Base-by-base conservation (phyloP, 2,888 invertebrate genomes). In the Nemotelus pantherinus region DNA sequence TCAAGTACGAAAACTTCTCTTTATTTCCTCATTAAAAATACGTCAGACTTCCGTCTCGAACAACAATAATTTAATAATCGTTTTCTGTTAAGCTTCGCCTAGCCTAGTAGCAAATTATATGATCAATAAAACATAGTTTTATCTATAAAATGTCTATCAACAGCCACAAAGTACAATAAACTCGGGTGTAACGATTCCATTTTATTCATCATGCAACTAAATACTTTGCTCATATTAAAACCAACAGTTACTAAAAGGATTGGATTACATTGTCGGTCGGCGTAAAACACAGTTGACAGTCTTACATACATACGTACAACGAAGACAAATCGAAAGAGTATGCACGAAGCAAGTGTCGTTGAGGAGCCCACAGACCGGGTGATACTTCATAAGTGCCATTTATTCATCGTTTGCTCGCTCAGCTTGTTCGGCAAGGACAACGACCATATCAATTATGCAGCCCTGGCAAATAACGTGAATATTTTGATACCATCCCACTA, bases 171-270 rank as follows among this genome's bases (percentile, higher is more conserved):
- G 25, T 25, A 25, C 25, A 25, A 25, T 25, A 25, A 25, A 25
- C 25, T 25, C 25, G 25, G 25, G 25, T 25, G 25, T 63, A 74
- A 74, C 63, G 63, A 50, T 50, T 6, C 50, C 48, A 63, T 60
- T 74, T 74, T 60, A 60, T 74, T 60, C 72, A 47, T 45, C 41
- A 9, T 63, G 74, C 63, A 74, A 74, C 74, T 48, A 74, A 63
- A 74, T 74, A 74, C 74, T 41, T 48, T 60, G 74, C 74, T 63
- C 74, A 74, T 63, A 74, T 58, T 74, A 9, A 63, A 74, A 74
- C 63, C 41, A 60, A 48, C 60, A 48, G 60, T 48, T 50, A 41
- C 74, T 25, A 48, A 63, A 74, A 63, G 74, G 74, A 74, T 74
- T 74, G 50, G 74, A 74, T 74, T 74, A 74, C 74, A 7, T 5